Percentiles rank a stretch among this genome's conserved stretches.
These are phyloP conservation scores for Erebia aethiops DNA, from an alignment of 2,888 invertebrate species.

Conservation along the genomic window DNA sequence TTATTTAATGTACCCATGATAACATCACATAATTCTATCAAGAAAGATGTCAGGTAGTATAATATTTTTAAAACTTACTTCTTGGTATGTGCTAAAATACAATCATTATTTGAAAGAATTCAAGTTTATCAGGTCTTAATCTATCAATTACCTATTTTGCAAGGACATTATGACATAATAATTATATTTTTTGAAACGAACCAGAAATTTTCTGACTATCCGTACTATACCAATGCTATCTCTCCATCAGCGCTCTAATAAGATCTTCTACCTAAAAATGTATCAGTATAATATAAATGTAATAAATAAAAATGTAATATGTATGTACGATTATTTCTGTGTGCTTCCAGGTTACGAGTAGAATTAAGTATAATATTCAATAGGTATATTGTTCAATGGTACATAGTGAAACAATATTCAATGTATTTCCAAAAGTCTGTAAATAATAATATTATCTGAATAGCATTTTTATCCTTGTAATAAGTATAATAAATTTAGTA, in stretches of 20 bases:
- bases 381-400: slow-evolving; percentile 35
- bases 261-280: slow-evolving; percentile 1
- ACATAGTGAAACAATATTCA: slow-evolving; percentile 43
- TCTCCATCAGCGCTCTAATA: background rate
- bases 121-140: too few species aligned
- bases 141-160: background rate
- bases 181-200: background rate
- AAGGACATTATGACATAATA: background rate
- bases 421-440: slow-evolving; percentile 56
- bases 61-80: too few species aligned
- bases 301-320: slow-evolving; percentile 42
- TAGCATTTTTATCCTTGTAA: slow-evolving; percentile 76
- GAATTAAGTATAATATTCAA: slow-evolving; percentile 49
- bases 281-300: slow-evolving; percentile 36
- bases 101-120: too few species aligned
- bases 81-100: too few species aligned
- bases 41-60: too few species aligned
- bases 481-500: slow-evolving; percentile 40
- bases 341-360: slow-evolving; percentile 79
- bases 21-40: too few species aligned
- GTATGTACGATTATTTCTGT: slow-evolving; percentile 66
- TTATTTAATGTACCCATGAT: too few species aligned
- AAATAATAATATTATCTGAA: slow-evolving; percentile 62
- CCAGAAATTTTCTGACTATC: background rate
- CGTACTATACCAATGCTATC: background rate